These are phyloP conservation scores for Augochlorella aurata DNA, from an alignment of 2,888 invertebrate genomes.

Conservation along the genomic window DNA sequence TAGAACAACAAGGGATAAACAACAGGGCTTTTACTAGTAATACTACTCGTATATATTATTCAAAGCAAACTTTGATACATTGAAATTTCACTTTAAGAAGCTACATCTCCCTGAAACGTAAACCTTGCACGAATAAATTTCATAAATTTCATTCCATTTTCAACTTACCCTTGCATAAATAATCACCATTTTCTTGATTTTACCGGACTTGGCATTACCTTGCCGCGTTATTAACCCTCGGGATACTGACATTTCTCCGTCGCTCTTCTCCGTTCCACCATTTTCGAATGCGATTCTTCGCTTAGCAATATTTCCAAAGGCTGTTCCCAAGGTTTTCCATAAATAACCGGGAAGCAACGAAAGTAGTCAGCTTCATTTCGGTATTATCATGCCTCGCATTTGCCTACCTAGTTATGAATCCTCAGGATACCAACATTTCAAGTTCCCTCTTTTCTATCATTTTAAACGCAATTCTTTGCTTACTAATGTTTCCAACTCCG, in stretches of 20 bases:
- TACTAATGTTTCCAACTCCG: neutral
- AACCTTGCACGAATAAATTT: neutral
- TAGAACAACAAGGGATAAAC: too few relatives aligned
- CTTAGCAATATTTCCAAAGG: neutral
- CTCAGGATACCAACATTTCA: neutral
- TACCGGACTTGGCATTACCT: neutral
- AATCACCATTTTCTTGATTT: neutral
- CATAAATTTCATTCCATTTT: neutral
- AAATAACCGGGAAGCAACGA: neutral
- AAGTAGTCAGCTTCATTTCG: neutral
- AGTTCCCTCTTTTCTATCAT: neutral
- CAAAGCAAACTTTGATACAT: neutral
- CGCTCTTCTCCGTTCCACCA: neutral
- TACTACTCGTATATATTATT: neutral
- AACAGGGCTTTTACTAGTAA: too few relatives aligned
- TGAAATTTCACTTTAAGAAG: neutral
- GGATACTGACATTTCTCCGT: neutral
- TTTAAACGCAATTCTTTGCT: neutral
- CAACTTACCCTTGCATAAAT: neutral
- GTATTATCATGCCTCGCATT: neutral
- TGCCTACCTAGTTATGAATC: neutral
- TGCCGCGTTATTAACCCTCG: neutral
- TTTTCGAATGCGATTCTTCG: neutral
- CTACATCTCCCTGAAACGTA: neutral
- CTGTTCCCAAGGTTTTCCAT: neutral